These are phyloP conservation scores for Aleiodes sp. DNA, from an alignment of 1,140 invertebrate species.

Conservation along the genomic window DNA sequence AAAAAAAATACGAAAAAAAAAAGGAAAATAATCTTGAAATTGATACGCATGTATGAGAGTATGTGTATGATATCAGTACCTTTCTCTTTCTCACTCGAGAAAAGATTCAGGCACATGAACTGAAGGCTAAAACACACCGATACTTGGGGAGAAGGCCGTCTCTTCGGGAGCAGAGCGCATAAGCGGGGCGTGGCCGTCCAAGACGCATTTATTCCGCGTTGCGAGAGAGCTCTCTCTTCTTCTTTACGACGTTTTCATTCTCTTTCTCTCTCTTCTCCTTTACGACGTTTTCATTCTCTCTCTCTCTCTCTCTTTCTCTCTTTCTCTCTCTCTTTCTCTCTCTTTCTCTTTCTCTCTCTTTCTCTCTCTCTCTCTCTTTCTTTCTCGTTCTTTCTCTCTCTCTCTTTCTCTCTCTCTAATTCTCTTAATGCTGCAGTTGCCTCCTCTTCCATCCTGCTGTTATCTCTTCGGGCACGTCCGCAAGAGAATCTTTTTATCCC, in stretches of 20 bases:
- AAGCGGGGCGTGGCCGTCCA: constrained; percentile 26
- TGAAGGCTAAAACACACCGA: constrained; percentile 30
- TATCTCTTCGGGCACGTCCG: constrained; percentile 30
- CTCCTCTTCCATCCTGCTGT: not conserved
- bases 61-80: not conserved
- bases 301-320: constrained; percentile 29
- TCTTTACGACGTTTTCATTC: constrained; percentile 13
- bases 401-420: not conserved
- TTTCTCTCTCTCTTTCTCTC: constrained; percentile 26
- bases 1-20: constrained; percentile 10
- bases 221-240: constrained; percentile 23
- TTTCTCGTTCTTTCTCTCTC: constrained; percentile 27
- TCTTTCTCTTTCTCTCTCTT: constrained; percentile 24
- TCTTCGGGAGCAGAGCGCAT: constrained; percentile 28
- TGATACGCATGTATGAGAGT: not conserved
- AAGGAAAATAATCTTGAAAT: constrained; percentile 4
- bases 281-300: constrained; percentile 13
- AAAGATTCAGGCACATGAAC: constrained; percentile 12
- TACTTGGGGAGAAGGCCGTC: constrained; percentile 39
- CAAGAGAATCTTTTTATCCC: not conserved
- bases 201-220: constrained; percentile 40
- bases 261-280: constrained; percentile 27
- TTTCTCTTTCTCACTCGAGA: constrained; percentile 27
- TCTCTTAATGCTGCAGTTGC: not conserved
- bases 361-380: constrained; percentile 21